Evolutionary conservation across 2,113 vertebrate genomes (phyloP).

Genomic region (Leiothrix lutea): DNA sequence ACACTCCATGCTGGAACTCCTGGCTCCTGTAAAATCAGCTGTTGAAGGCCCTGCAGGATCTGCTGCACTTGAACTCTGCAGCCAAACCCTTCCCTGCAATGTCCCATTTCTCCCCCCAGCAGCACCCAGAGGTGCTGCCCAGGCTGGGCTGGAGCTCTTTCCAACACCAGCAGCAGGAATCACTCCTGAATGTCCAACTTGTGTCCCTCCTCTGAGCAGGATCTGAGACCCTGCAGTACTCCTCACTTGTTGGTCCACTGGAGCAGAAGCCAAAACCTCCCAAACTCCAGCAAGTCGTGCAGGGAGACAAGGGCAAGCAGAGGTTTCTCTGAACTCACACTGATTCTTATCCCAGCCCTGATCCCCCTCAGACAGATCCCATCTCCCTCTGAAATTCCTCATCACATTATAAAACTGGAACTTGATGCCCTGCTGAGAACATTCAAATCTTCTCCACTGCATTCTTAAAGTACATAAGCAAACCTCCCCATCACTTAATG

Average conservation of each 20-base stretch:
- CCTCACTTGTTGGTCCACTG: neutral
- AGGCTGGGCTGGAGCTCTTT: neutral
- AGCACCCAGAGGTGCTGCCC: neutral
- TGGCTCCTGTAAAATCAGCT: neutral
- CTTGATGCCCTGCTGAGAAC: neutral
- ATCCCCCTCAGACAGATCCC: neutral
- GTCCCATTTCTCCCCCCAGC: neutral
- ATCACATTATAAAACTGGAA: neutral
- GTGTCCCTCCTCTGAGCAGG: neutral
- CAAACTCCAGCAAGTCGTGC: accelerated
- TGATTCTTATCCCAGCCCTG: neutral
- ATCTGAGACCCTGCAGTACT: neutral
- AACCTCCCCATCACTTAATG: slow-evolving; percentile 41
- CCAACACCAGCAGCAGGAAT: neutral
- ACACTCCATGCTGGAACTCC: accelerated
- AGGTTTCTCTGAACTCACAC: neutral
- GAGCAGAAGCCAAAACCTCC: neutral
- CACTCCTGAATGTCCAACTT: no score
- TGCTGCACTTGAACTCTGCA: neutral
- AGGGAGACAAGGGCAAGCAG: neutral
- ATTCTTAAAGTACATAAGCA: neutral
- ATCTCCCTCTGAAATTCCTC: neutral
- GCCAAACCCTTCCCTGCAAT: neutral
- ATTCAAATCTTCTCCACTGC: neutral
- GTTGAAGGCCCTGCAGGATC: neutral